Percentiles rank a stretch among this genome's conserved stretches.
These are phyloP conservation scores for Andricus grossulariae DNA, from an alignment of 1,140 invertebrate genomes.

Conservation along the genomic window DNA sequence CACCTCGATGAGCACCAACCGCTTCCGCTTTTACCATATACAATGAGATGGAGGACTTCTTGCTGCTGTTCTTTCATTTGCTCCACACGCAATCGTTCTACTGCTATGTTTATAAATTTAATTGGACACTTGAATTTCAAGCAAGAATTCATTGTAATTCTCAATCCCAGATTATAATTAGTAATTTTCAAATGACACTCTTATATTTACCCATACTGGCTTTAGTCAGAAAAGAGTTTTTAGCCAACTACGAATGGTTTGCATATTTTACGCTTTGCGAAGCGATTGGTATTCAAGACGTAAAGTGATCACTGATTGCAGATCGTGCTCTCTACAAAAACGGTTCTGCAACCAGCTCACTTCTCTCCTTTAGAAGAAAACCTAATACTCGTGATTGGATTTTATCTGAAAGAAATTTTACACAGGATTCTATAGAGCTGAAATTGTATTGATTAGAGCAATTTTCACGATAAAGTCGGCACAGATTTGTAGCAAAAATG, in stretches of 20 bases:
- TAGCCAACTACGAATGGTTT: conserved; percentile 8
- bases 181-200: no score
- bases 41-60: neutral
- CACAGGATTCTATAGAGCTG: no score
- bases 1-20: conserved; percentile 28
- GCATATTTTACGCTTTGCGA: conserved; percentile 15
- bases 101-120: no score
- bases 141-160: no score
- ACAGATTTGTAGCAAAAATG: no score
- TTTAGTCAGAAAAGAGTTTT: neutral
- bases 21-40: conserved; percentile 21
- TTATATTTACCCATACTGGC: no score
- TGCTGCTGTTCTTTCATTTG: neutral
- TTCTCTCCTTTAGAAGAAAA: conserved; percentile 11
- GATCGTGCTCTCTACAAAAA: conserved; percentile 23
- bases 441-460: no score
- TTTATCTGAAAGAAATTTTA: conserved; percentile 1
- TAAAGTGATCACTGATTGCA: conserved; percentile 31
- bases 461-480: no score
- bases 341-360: conserved; percentile 9
- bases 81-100: no score
- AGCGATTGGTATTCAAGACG: conserved; percentile 13
- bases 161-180: no score
- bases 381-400: conserved; percentile 1
- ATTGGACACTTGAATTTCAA: no score